phyloP scores from a whole-genome alignment of 2,888 invertebrate species.

The Cotesia congregata region DNA sequence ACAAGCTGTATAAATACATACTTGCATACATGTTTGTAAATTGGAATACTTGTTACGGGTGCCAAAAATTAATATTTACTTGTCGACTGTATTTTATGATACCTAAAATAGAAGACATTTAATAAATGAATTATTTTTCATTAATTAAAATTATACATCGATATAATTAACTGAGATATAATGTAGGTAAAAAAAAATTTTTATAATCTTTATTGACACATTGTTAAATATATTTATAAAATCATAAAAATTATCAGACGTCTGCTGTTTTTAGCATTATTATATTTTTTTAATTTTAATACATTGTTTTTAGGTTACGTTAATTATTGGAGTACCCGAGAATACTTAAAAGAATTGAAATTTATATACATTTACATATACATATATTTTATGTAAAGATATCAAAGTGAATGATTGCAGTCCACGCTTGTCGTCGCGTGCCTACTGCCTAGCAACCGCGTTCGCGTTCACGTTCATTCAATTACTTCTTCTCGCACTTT shows the following conservation, averaged over 20 bases:
- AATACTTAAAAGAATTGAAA: background rate
- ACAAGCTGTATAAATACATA: background rate
- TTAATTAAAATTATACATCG: too few species aligned
- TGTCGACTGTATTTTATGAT: background rate
- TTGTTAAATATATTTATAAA: too few species aligned
- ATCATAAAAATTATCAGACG: too few species aligned
- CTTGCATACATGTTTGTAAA: conserved; percentile 12
- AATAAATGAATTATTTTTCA: background rate
- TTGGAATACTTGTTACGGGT: background rate
- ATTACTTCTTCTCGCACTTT: conserved; percentile 35
- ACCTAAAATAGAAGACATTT: background rate
- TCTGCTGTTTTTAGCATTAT: too few species aligned
- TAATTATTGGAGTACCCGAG: too few species aligned
- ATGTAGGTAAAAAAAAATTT: too few species aligned
- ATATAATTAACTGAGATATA: too few species aligned
- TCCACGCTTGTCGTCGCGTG: conserved; percentile 39
- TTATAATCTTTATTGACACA: too few species aligned
- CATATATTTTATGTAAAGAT: conserved; percentile 27
- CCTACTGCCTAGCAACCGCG: conserved; percentile 33
- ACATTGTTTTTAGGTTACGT: too few species aligned
- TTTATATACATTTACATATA: conserved; percentile 33
- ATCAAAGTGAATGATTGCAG: conserved; percentile 32
- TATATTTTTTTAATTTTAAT: too few species aligned
- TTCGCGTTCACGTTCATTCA: conserved; percentile 32
- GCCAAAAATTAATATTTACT: background rate